phyloP scores from a whole-genome alignment of 2,113 vertebrate species.

The Orientallactaga bullata region DNA sequence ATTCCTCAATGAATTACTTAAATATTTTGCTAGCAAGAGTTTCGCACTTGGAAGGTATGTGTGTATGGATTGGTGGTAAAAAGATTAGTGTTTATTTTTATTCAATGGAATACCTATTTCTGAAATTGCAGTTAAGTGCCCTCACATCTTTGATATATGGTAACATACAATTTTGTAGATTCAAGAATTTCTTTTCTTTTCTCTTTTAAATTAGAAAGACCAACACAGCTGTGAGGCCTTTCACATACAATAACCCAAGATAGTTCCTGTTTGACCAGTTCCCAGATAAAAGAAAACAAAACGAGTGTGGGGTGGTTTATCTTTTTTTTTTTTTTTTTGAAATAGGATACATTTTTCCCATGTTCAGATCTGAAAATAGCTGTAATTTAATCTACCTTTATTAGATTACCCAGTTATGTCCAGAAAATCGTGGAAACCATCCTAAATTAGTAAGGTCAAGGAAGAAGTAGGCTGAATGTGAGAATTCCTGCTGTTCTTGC shows the following conservation, averaged over 20 bases:
- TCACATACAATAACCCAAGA: slow-evolving; percentile 61
- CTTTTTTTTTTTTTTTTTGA: slow-evolving; percentile 69
- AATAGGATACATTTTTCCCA: slow-evolving; percentile 82
- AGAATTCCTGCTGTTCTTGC: slow-evolving; percentile 65
- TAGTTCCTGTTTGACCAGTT: slow-evolving; percentile 74
- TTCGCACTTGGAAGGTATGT: slow-evolving; percentile 24
- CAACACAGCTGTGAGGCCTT: slow-evolving; percentile 58
- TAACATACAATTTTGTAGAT: slow-evolving; percentile 55
- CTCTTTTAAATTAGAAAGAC: slow-evolving; percentile 49
- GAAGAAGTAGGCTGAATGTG: slow-evolving; percentile 69
- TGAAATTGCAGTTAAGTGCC: background rate
- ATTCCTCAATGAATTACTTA: slow-evolving; percentile 47
- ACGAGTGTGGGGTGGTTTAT: slow-evolving; percentile 70
- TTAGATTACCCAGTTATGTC: slow-evolving; percentile 78
- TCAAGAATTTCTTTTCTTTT: background rate
- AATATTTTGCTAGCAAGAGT: slow-evolving; percentile 50
- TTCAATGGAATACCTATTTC: slow-evolving; percentile 24
- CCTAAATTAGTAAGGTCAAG: slow-evolving; percentile 81
- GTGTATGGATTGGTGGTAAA: background rate
- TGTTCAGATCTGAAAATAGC: slow-evolving; percentile 82
- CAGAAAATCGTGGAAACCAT: slow-evolving; percentile 75
- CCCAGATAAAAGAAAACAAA: slow-evolving; percentile 81
- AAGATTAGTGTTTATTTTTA: slow-evolving; percentile 24
- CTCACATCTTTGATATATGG: slow-evolving; percentile 32
- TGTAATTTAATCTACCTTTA: slow-evolving; percentile 87